Evolutionary conservation across 2,888 invertebrate species (phyloP).

Genomic region (Digitonthophagus gazella): DNA sequence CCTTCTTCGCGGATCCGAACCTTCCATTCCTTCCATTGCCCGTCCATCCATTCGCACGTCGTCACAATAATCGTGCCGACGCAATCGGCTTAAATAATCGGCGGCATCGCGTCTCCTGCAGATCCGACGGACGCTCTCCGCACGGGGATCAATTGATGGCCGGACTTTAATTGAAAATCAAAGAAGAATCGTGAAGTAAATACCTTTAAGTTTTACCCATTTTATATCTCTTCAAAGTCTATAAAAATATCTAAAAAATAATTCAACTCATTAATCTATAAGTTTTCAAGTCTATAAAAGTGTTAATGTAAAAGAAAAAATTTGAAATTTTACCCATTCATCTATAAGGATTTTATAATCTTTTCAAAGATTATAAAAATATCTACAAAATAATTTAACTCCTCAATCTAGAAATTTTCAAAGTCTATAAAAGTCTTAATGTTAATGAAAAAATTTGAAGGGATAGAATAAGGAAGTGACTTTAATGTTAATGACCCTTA

Average conservation of each 20-base stretch:
- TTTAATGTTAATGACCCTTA: neutral
- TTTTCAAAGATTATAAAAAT: neutral
- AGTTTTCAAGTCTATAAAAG: no score
- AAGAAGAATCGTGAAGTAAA: neutral
- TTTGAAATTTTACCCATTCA: no score
- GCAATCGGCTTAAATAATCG: constrained; percentile 14
- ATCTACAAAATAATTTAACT: neutral
- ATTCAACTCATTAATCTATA: no score
- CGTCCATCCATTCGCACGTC: constrained; percentile 3
- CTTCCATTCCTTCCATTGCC: constrained; percentile 3
- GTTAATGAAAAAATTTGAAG: neutral
- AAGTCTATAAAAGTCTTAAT: neutral
- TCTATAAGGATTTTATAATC: no score
- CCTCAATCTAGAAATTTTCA: no score
- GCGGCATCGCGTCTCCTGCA: constrained; percentile 5
- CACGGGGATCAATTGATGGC: constrained; percentile 6
- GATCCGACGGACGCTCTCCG: constrained; percentile 7
- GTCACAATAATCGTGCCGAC: constrained; percentile 4
- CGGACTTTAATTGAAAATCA: constrained; percentile 10
- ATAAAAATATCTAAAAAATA: no score
- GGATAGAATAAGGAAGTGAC: neutral
- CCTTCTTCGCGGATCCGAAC: neutral
- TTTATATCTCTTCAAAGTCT: no score
- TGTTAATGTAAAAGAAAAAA: no score
- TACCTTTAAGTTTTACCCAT: no score